Percentiles rank a stretch among this genome's conserved stretches.
These are phyloP conservation scores for Ischnura elegans DNA, from an alignment of 2,888 invertebrate species.

Conservation along the genomic window DNA sequence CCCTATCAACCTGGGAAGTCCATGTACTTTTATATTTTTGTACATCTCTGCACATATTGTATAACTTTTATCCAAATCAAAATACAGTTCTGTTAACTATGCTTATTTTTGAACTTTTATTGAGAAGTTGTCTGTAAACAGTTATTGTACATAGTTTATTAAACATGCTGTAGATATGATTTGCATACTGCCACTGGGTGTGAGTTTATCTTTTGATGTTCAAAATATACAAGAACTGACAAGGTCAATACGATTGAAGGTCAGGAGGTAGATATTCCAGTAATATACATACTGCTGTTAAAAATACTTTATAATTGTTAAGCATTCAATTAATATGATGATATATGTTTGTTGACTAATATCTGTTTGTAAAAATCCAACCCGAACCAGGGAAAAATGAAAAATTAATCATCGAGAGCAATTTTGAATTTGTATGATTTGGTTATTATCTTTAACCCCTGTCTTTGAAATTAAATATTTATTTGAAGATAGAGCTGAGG, in stretches of 20 bases:
- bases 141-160: constrained; percentile 59
- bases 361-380: constrained; percentile 64
- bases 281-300: constrained; percentile 46
- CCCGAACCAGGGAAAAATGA: constrained; percentile 61
- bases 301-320: constrained; percentile 61
- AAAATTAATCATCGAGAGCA: constrained; percentile 50
- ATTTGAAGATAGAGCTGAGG: constrained; percentile 65
- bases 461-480: constrained; percentile 66
- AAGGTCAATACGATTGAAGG: constrained; percentile 60
- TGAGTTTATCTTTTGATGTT: constrained; percentile 66
- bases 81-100: constrained; percentile 64
- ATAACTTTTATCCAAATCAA: constrained; percentile 67
- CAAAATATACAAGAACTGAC: constrained; percentile 56
- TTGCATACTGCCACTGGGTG: constrained; percentile 62
- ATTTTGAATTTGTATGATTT: constrained; percentile 62
- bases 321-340: constrained; percentile 61
- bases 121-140: constrained; percentile 60
- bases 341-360: constrained; percentile 61
- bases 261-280: constrained; percentile 40
- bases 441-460: constrained; percentile 54
- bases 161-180: constrained; percentile 61
- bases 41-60: constrained; percentile 74
- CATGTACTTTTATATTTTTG: constrained; percentile 77
- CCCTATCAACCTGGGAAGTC: constrained; percentile 71
- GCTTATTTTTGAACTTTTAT: constrained; percentile 67